A percentile compares a stretch with the other conserved stretches of the same genome.
phyloP scores from a whole-genome alignment of 2,888 invertebrate genomes.

The Mythimna lalbum region DNA sequence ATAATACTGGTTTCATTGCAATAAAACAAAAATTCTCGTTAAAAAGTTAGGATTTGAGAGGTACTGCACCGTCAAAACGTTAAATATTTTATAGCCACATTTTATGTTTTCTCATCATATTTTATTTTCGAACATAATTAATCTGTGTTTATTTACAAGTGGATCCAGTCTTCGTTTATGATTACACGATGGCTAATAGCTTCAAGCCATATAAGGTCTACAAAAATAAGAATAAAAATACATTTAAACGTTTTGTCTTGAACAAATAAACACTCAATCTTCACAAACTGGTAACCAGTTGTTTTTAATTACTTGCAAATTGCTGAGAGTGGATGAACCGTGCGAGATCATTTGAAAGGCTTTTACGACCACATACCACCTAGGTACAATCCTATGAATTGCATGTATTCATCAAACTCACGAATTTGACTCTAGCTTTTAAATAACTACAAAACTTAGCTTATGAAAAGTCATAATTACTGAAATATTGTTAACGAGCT shows the following conservation, averaged over 20 bases:
- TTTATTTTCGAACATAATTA: too few relatives aligned
- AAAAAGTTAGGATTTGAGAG: too few relatives aligned
- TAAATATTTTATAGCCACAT: not conserved
- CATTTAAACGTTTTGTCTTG: not conserved
- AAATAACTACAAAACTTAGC: not conserved
- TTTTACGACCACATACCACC: too few relatives aligned
- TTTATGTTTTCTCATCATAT: not conserved
- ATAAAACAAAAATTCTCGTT: too few relatives aligned
- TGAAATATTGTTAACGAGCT: not conserved
- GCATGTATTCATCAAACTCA: constrained; percentile 16
- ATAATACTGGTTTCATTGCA: too few relatives aligned
- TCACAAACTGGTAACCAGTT: constrained; percentile 15
- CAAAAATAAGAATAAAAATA: not conserved
- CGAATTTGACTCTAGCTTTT: constrained; percentile 1
- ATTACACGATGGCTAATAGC: constrained; percentile 17
- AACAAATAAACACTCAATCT: constrained; percentile 39
- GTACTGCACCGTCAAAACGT: too few relatives aligned
- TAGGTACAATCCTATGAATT: not conserved
- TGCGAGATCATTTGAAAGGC: not conserved
- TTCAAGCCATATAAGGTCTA: not conserved
- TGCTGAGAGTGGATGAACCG: constrained; percentile 7
- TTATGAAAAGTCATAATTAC: not conserved
- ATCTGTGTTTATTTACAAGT: not conserved
- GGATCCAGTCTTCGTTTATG: not conserved
- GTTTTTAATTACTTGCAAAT: constrained; percentile 37